phyloP scores from a whole-genome alignment of 2,113 vertebrate genomes.

The Boleophthalmus pectinirostris region DNA sequence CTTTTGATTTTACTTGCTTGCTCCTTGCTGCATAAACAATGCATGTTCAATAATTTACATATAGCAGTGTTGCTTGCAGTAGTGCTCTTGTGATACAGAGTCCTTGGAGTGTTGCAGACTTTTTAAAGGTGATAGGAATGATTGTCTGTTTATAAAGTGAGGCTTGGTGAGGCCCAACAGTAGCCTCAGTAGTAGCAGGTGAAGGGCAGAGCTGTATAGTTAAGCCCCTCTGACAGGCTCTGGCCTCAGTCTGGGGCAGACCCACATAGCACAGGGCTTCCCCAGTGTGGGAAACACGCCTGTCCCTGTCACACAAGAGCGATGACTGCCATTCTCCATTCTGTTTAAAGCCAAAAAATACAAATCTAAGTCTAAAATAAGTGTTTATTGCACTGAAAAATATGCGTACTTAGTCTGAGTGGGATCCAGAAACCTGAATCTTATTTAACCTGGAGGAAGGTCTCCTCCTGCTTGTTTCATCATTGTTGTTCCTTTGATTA shows the following conservation, averaged over 20 bases:
- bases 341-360: not conserved
- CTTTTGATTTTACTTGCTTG: not conserved
- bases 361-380: no score
- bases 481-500: no score
- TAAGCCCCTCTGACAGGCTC: constrained; percentile 48
- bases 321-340: not conserved
- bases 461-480: no score
- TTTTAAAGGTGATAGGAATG: constrained; percentile 18
- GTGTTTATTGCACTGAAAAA: not conserved
- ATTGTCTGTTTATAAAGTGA: constrained; percentile 7
- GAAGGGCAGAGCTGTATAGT: constrained; percentile 28
- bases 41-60: not conserved
- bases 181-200: constrained; percentile 14
- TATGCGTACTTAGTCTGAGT: no score
- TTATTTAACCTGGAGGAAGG: no score
- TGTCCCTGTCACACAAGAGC: constrained; percentile 16
- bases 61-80: not conserved
- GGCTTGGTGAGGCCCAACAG: constrained; percentile 14
- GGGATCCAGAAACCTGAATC: no score
- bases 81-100: not conserved
- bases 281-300: constrained; percentile 26
- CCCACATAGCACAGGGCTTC: constrained; percentile 50
- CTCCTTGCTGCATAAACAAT: not conserved
- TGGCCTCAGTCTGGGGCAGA: constrained; percentile 25
- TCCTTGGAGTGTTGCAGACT: not conserved